Evolutionary conservation across 2,888 invertebrate species (phyloP).

Genomic region (Teleiodes luculella): DNA sequence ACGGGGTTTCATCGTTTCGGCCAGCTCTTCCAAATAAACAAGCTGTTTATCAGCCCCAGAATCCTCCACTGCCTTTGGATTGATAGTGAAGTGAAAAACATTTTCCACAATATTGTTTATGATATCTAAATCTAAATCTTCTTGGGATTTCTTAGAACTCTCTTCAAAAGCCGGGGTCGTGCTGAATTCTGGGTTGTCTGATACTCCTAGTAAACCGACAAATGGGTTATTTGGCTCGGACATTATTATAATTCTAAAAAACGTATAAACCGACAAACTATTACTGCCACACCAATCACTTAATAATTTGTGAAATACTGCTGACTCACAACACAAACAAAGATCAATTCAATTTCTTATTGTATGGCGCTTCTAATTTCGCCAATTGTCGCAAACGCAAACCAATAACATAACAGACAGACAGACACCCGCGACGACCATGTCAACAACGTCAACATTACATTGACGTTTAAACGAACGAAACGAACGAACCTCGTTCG

Average conservation of each 20-base stretch:
- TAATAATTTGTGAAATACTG: conserved; percentile 28
- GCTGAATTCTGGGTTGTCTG: conserved; percentile 42
- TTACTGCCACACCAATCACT: background rate
- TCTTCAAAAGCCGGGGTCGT: conserved; percentile 39
- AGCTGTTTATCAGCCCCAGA: conserved; percentile 60
- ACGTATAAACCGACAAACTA: conserved; percentile 17
- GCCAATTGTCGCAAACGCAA: too few relatives aligned
- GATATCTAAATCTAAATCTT: conserved; percentile 47
- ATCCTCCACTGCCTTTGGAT: conserved; percentile 58
- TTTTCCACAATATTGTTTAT: conserved; percentile 81
- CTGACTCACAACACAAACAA: conserved; percentile 32
- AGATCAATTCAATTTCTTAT: too few relatives aligned
- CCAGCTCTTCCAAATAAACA: conserved; percentile 83
- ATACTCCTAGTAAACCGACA: conserved; percentile 57
- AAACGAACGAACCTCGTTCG: too few relatives aligned
- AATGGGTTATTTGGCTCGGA: conserved; percentile 70
- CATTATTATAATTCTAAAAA: conserved; percentile 39
- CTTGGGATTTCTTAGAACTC: conserved; percentile 39
- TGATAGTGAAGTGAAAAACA: conserved; percentile 86
- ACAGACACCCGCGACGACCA: too few relatives aligned
- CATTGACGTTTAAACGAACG: too few relatives aligned
- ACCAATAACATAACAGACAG: too few relatives aligned
- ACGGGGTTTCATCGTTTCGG: conserved; percentile 65
- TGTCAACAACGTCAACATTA: too few relatives aligned
- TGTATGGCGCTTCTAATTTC: too few relatives aligned